phyloP scores from a whole-genome alignment of 1,140 invertebrate genomes.

The Ctenoplectra terminalis region DNA sequence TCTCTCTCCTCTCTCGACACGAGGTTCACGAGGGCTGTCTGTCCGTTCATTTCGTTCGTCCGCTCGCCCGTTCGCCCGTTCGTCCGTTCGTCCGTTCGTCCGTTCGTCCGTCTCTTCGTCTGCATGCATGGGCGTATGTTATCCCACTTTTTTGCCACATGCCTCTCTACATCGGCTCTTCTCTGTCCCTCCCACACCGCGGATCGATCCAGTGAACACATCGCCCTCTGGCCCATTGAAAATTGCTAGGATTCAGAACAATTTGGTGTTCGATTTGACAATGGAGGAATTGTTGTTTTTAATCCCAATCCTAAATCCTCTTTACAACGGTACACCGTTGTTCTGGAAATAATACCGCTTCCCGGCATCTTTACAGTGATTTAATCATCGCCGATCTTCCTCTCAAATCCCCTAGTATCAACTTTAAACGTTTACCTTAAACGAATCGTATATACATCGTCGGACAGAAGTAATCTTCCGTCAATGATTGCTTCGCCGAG shows the following conservation, averaged over 20 bases:
- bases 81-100: conserved; percentile 51
- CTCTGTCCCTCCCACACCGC: conserved; percentile 48
- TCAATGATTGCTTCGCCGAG: background rate
- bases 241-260: conserved; percentile 56
- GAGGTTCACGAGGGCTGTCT: conserved; percentile 63
- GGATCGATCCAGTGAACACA: conserved; percentile 68
- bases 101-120: conserved; percentile 60
- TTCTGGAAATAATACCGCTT: conserved; percentile 6
- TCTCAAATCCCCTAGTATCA: background rate
- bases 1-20: conserved; percentile 56
- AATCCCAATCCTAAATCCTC: conserved; percentile 28
- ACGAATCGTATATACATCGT: background rate
- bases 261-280: conserved; percentile 53
- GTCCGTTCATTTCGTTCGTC: conserved; percentile 47
- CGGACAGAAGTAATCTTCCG: background rate
- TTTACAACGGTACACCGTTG: background rate
- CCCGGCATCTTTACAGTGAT: background rate
- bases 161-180: conserved; percentile 56
- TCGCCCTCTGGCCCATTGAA: conserved; percentile 63
- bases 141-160: conserved; percentile 71
- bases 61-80: conserved; percentile 40
- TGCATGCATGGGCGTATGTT: conserved; percentile 68
- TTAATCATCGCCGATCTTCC: background rate
- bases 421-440: background rate
- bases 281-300: conserved; percentile 39